These are phyloP conservation scores for Monodelphis domestica DNA, from an alignment of 2,797 vertebrate genomes.

Conservation along the genomic window DNA sequence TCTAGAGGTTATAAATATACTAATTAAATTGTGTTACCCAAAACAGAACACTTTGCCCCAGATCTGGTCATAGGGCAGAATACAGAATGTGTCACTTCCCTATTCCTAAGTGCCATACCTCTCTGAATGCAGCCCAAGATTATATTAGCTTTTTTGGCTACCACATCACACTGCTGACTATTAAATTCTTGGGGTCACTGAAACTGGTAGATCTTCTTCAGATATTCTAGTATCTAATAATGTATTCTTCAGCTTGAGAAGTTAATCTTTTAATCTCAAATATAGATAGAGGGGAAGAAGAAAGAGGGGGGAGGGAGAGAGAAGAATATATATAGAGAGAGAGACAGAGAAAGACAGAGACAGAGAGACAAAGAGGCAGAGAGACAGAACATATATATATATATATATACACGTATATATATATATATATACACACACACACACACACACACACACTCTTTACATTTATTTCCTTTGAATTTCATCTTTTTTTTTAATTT, in stretches of 20 bases:
- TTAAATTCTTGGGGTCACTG: not conserved
- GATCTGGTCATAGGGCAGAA: not conserved
- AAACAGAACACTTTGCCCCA: not conserved
- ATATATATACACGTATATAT: too few relatives aligned
- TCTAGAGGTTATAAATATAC: not conserved
- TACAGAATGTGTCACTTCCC: not conserved
- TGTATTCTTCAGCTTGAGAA: not conserved
- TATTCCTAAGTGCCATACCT: not conserved
- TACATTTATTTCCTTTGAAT: not conserved
- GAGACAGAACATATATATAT: too few relatives aligned
- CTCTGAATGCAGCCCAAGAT: not conserved
- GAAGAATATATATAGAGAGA: too few relatives aligned
- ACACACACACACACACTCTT: too few relatives aligned
- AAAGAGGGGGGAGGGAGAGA: too few relatives aligned
- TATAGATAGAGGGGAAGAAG: too few relatives aligned
- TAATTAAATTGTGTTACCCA: not conserved
- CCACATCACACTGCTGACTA: not conserved
- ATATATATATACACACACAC: too few relatives aligned
- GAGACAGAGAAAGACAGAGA: too few relatives aligned
- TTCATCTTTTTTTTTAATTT: not conserved
- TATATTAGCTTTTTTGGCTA: not conserved
- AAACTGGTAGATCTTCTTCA: not conserved
- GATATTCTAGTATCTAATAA: not conserved
- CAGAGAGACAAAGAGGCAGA: too few relatives aligned
- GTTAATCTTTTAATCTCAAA: not conserved